Conservation (phyloP, 2,113 vertebrate species). For the Tupaia chinensis region DNA sequence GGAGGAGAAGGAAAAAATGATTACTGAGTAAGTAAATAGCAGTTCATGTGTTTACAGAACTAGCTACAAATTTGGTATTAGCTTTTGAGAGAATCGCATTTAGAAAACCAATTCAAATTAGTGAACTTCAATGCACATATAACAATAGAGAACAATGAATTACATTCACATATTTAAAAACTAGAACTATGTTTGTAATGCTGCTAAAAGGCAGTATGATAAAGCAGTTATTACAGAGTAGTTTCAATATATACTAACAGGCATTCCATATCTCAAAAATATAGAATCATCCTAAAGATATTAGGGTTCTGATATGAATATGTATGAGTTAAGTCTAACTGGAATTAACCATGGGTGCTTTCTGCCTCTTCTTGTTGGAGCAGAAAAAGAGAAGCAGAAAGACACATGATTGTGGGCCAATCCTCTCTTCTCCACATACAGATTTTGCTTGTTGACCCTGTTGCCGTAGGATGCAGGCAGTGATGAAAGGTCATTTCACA, state of each 20-base stretch:
- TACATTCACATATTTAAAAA: constrained; percentile 4
- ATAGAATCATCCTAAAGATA: not conserved
- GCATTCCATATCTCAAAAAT: not conserved
- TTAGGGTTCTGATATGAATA: constrained; percentile 25
- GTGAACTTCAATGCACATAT: constrained; percentile 40
- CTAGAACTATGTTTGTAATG: not conserved
- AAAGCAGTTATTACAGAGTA: not conserved
- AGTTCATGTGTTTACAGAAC: constrained; percentile 2
- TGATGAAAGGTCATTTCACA: constrained; percentile 79
- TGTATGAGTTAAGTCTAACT: not conserved
- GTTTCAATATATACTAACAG: not conserved
- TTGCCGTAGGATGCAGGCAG: constrained; percentile 65
- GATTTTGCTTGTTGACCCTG: constrained; percentile 67
- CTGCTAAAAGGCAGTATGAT: not conserved
- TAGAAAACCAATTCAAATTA: constrained; percentile 47
- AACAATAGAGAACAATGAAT: not conserved
- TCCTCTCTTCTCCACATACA: constrained; percentile 47
- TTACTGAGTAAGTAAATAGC: not conserved
- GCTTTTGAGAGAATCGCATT: constrained; percentile 5
- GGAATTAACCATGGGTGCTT: not conserved
- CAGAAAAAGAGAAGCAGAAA: constrained; percentile 19
- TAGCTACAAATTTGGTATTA: constrained; percentile 22
- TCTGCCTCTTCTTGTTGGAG: not conserved
- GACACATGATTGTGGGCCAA: not conserved
- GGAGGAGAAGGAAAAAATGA: not conserved